Conservation (phyloP, 2,888 invertebrate species). For the Masnerella sp. region DNA sequence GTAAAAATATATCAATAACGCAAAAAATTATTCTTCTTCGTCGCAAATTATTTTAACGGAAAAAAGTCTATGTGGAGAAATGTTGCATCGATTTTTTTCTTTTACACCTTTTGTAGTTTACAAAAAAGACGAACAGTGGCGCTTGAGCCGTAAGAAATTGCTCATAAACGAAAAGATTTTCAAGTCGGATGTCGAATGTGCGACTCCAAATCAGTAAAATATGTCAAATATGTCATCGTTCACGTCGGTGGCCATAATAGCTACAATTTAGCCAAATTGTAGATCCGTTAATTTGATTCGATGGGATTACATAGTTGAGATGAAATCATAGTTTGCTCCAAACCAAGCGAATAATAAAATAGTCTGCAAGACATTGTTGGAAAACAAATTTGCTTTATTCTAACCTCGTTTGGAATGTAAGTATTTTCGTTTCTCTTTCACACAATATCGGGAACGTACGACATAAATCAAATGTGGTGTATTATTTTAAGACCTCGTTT, state of each 20-base stretch:
- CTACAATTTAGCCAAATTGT: background rate
- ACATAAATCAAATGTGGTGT: background rate
- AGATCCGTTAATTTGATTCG: background rate
- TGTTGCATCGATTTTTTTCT: too few species aligned
- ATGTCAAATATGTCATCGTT: constrained; percentile 22
- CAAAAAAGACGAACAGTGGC: too few species aligned
- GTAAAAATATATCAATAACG: too few species aligned
- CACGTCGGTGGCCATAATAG: background rate
- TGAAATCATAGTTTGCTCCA: background rate
- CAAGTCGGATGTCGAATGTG: too few species aligned
- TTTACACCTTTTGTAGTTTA: too few species aligned
- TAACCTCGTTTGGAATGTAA: constrained; percentile 35
- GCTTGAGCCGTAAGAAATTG: too few species aligned
- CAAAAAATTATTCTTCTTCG: too few species aligned
- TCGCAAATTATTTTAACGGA: too few species aligned
- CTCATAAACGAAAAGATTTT: too few species aligned
- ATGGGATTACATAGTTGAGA: too few species aligned
- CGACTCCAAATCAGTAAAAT: constrained; percentile 5
- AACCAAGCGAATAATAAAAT: background rate
- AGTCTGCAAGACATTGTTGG: background rate
- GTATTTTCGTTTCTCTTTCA: constrained; percentile 17
- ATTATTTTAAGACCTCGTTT: background rate
- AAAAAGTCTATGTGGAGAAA: too few species aligned
- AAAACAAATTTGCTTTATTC: constrained; percentile 19
- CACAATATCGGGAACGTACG: background rate